Percentiles rank a stretch among this genome's conserved stretches.
Conservation (phyloP, 1,140 invertebrate genomes). For the Camponotus vicinus region DNA sequence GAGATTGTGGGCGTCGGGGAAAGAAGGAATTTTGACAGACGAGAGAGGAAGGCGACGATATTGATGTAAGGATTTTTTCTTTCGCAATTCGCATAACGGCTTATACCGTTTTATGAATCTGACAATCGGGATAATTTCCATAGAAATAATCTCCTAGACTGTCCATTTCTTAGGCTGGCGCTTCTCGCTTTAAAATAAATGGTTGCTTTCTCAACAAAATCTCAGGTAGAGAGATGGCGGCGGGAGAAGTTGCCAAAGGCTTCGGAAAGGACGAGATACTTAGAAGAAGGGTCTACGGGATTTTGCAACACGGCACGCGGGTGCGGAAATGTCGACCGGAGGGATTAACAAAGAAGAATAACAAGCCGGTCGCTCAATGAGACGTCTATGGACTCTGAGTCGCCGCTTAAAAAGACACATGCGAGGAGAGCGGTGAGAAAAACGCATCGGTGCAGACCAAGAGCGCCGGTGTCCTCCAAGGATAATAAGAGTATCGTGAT, state of each 20-base stretch:
- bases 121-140: no score
- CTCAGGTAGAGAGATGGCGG: constrained; percentile 49
- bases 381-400: neutral
- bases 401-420: neutral
- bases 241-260: neutral
- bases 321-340: constrained; percentile 44
- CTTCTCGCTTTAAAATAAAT: neutral
- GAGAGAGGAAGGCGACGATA: neutral
- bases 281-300: constrained; percentile 63
- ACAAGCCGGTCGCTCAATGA: constrained; percentile 6
- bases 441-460: neutral
- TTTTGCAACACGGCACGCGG: constrained; percentile 61
- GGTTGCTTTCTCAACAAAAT: neutral
- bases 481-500: neutral
- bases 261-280: constrained; percentile 37
- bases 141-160: constrained; percentile 36
- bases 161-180: constrained; percentile 29
- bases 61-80: neutral
- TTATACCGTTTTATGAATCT: constrained; percentile 51
- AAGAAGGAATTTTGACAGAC: neutral
- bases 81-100: neutral
- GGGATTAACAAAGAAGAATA: constrained; percentile 40
- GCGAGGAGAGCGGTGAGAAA: neutral
- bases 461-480: neutral
- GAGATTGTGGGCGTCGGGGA: neutral